These are phyloP conservation scores for Leptinotarsa peninsularis DNA, from an alignment of 2,888 invertebrate genomes.

Conservation along the genomic window DNA sequence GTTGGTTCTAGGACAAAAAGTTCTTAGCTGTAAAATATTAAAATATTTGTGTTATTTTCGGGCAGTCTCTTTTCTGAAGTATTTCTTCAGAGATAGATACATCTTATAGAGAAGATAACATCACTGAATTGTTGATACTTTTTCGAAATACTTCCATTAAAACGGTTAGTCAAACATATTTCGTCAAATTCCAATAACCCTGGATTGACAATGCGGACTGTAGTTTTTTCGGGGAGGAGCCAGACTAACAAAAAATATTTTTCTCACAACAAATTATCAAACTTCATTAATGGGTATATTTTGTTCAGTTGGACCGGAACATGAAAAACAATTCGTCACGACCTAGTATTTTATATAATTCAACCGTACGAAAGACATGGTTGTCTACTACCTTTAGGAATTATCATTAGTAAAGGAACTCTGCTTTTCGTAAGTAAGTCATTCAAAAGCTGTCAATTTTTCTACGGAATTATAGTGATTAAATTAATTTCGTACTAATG, in stretches of 20 bases:
- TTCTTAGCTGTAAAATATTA: no score
- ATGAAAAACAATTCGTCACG: constrained; percentile 1
- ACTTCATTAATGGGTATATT: neutral
- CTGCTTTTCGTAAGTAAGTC: constrained; percentile 45
- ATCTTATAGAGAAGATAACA: no score
- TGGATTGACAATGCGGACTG: neutral
- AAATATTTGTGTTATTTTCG: no score
- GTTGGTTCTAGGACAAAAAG: no score
- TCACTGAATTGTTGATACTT: no score
- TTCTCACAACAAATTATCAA: neutral
- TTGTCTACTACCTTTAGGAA: neutral
- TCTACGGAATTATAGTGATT: constrained; percentile 49
- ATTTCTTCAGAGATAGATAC: no score
- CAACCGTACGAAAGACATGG: neutral
- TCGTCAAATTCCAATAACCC: neutral
- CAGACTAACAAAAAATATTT: neutral
- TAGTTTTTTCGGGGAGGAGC: neutral
- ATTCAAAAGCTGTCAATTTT: constrained; percentile 49
- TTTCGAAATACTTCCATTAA: no score
- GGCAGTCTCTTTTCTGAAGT: no score
- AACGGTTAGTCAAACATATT: neutral
- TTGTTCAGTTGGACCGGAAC: neutral
- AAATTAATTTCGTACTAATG: constrained; percentile 48
- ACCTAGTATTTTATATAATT: constrained; percentile 4
- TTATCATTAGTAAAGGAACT: constrained; percentile 14